Conservation (phyloP, 2,113 vertebrate species). For the Toxotes chatareus region DNA sequence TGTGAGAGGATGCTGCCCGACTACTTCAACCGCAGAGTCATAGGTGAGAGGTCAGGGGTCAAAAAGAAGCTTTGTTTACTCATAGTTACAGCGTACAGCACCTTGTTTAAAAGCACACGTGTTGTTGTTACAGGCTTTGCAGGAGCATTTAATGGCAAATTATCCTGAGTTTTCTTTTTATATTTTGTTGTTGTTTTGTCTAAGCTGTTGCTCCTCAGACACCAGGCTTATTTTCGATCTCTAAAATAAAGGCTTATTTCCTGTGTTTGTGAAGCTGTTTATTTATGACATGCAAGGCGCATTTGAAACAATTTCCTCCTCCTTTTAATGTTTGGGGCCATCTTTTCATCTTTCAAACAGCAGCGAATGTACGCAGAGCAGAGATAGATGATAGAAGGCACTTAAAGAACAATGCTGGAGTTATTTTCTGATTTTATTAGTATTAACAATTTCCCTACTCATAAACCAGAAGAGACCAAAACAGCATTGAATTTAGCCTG, state of each 20-base stretch:
- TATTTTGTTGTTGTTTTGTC: not conserved
- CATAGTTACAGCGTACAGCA: not conserved
- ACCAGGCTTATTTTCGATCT: constrained; percentile 14
- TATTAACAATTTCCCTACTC: not conserved
- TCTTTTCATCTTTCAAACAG: not conserved
- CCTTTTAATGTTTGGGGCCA: not conserved
- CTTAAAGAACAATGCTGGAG: not conserved
- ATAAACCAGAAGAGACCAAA: not conserved
- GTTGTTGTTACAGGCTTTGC: not conserved
- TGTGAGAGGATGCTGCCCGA: constrained; percentile 98
- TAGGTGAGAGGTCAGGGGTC: constrained; percentile 83
- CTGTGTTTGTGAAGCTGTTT: constrained; percentile 66
- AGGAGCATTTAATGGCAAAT: not conserved
- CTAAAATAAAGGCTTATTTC: constrained; percentile 52
- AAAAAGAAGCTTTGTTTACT: not conserved
- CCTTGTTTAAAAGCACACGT: not conserved
- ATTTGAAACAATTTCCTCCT: constrained; percentile 67
- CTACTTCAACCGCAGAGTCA: constrained; percentile 96
- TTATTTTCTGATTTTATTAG: not conserved
- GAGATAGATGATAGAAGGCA: too few relatives aligned
- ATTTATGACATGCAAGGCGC: constrained; percentile 23
- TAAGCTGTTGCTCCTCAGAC: not conserved
- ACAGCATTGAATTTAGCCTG: not conserved
- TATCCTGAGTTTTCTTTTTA: not conserved
- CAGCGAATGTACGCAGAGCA: not conserved